phyloP scores from a whole-genome alignment of 2,797 vertebrate species.

The Muscicapa striata region DNA sequence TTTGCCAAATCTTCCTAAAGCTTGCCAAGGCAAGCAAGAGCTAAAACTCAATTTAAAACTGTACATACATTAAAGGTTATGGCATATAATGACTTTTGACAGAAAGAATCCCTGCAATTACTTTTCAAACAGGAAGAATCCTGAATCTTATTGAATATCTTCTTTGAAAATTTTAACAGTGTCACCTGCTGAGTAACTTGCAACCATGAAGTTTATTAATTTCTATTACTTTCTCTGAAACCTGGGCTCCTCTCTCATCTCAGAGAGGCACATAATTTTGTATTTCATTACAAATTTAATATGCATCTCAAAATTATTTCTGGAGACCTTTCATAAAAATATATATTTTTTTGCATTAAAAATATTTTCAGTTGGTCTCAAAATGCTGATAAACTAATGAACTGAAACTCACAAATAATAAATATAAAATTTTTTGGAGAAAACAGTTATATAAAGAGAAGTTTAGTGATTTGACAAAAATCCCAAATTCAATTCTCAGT shows the following conservation, averaged over 20 bases:
- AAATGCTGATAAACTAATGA: not conserved
- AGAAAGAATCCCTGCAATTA: not conserved
- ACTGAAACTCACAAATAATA: not conserved
- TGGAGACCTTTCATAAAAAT: not conserved
- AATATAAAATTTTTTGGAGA: not conserved
- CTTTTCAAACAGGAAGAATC: not conserved
- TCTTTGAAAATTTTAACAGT: not conserved
- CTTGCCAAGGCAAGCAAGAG: conserved; percentile 28
- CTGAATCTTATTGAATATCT: not conserved
- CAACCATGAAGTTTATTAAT: not conserved
- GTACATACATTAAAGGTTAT: not conserved
- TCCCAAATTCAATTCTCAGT: not conserved
- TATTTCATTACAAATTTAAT: not conserved
- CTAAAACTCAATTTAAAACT: conserved; percentile 16
- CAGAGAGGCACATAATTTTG: not conserved
- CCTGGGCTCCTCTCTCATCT: not conserved
- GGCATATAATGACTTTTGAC: not conserved
- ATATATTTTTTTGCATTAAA: not conserved
- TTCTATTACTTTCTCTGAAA: not conserved
- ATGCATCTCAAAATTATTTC: not conserved
- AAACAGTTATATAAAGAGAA: not conserved
- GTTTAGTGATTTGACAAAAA: not conserved
- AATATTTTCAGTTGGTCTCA: not conserved
- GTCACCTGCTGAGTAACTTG: not conserved
- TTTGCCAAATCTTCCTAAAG: conserved; percentile 47